Evolutionary conservation across 2,113 vertebrate genomes (phyloP).

Genomic region (Mystacornis crossleyi): DNA sequence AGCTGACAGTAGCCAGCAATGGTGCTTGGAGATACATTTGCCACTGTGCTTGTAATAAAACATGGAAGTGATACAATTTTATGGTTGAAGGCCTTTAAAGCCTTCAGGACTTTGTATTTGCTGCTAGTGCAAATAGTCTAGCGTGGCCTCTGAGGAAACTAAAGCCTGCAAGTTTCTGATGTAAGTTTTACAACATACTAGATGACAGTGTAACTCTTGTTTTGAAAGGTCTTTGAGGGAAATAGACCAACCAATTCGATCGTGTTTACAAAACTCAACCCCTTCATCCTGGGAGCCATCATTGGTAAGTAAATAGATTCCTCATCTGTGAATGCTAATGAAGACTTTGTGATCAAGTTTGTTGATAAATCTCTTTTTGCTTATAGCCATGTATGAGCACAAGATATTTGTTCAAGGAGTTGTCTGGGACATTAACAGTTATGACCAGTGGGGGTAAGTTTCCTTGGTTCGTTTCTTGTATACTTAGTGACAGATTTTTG

Average conservation of each 20-base stretch:
- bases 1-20: not conserved
- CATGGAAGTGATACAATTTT: rapidly evolving
- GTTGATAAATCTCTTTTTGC: not conserved
- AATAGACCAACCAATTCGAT: constrained; percentile 97
- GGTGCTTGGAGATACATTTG: not conserved
- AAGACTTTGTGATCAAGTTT: not conserved
- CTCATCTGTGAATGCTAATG: not conserved
- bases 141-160: not conserved
- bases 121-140: not conserved
- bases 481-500: not conserved
- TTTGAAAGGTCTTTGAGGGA: constrained; percentile 90
- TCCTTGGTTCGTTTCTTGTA: not conserved
- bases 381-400: constrained; percentile 95
- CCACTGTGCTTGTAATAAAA: not conserved
- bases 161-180: not conserved
- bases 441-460: constrained; percentile 98
- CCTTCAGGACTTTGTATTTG: not conserved
- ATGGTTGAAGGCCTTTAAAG: not conserved
- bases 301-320: constrained; percentile 85
- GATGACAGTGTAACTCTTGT: not conserved
- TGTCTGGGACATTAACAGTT: constrained; percentile 98
- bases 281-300: constrained; percentile 88
- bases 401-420: constrained; percentile 98
- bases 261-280: constrained; percentile 90
- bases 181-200: rapidly evolving